phyloP scores from a whole-genome alignment of 2,888 invertebrate species.

The Drosophila recens region DNA sequence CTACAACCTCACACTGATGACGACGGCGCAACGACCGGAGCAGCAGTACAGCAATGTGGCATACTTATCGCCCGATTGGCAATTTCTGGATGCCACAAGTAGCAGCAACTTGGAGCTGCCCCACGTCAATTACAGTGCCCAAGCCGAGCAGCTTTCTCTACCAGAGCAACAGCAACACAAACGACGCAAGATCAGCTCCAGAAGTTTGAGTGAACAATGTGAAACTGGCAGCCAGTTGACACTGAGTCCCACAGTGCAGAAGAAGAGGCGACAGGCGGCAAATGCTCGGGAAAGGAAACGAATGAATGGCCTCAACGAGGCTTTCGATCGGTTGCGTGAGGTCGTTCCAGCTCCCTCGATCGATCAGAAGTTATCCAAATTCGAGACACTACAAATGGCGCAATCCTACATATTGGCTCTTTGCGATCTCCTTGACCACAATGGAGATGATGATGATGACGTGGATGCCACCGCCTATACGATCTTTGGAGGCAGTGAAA shows the following conservation, averaged over 20 bases:
- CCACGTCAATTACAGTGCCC: background rate
- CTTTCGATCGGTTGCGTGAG: slow-evolving; percentile 90
- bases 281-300: slow-evolving; percentile 91
- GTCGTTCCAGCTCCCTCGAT: slow-evolving; percentile 90
- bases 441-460: slow-evolving; percentile 61
- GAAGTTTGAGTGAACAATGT: slow-evolving; percentile 25
- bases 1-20: slow-evolving; percentile 58
- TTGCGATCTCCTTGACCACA: slow-evolving; percentile 87
- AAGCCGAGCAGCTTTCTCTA: slow-evolving; percentile 2
- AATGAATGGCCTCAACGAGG: slow-evolving; percentile 91
- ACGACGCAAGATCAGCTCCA: slow-evolving; percentile 29
- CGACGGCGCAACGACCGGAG: slow-evolving; percentile 2
- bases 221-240: slow-evolving; percentile 19
- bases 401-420: slow-evolving; percentile 91
- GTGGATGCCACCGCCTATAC: slow-evolving; percentile 54
- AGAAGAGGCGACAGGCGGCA: slow-evolving; percentile 89
- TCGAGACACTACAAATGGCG: slow-evolving; percentile 92
- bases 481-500: slow-evolving; percentile 58
- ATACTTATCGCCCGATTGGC: slow-evolving; percentile 68
- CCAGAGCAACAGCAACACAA: slow-evolving; percentile 22
- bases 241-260: slow-evolving; percentile 87
- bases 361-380: slow-evolving; percentile 91
- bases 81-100: slow-evolving; percentile 49
- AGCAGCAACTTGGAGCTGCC: slow-evolving; percentile 26
- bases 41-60: slow-evolving; percentile 36